phyloP scores from a whole-genome alignment of 1,140 invertebrate genomes.

The Aphaenogaster rudis region DNA sequence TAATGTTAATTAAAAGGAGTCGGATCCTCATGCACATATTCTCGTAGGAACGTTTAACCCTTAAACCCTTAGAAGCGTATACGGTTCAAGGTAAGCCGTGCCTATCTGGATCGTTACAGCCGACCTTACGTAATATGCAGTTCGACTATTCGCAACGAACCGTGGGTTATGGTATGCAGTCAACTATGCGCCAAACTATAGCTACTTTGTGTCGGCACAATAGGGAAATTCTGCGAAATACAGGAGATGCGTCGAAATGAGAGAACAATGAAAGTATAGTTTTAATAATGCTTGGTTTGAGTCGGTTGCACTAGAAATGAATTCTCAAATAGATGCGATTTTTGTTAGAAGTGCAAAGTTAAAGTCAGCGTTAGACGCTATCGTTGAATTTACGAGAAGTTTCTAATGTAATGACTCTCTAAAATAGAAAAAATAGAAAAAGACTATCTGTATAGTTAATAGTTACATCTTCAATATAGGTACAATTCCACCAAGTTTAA shows the following conservation, averaged over 20 bases:
- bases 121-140: slow-evolving; percentile 67
- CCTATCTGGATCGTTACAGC: slow-evolving; percentile 78
- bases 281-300: slow-evolving; percentile 27
- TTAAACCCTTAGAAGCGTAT: slow-evolving; percentile 71
- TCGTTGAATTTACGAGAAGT: neutral
- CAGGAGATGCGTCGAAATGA: neutral
- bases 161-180: slow-evolving; percentile 68
- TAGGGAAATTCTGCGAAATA: slow-evolving; percentile 54
- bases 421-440: neutral
- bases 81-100: slow-evolving; percentile 78
- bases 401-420: neutral
- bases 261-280: slow-evolving; percentile 16
- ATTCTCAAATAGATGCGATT: neutral
- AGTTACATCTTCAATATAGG: neutral
- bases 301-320: neutral
- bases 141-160: slow-evolving; percentile 78
- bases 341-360: slow-evolving; percentile 1
- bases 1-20: slow-evolving; percentile 7
- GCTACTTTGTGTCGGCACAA: slow-evolving; percentile 53
- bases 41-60: slow-evolving; percentile 67
- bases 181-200: slow-evolving; percentile 49
- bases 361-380: neutral
- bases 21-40: slow-evolving; percentile 16
- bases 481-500: neutral
- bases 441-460: neutral